Conservation (phyloP, 2,797 vertebrate species). For the Coilia nasus region DNA sequence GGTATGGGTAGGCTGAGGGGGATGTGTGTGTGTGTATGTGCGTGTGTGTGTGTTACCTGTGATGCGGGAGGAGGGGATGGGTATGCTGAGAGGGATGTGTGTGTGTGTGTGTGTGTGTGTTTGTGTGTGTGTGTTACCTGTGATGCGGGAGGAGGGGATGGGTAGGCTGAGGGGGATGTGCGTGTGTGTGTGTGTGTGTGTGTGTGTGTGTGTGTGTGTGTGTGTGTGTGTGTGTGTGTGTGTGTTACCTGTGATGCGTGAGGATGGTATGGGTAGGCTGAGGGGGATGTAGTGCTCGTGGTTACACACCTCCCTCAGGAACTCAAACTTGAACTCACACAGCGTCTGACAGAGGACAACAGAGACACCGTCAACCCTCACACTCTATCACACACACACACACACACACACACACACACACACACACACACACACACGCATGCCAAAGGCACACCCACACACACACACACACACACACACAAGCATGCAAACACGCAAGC, state of each 20-base stretch:
- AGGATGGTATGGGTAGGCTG: conserved; percentile 90
- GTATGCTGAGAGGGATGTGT: conserved; percentile 91
- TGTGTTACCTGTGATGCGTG: conserved; percentile 85
- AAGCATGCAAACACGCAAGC: neutral
- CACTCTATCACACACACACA: neutral
- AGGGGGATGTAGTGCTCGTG: conserved; percentile 96
- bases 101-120: neutral
- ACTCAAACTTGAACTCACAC: conserved; percentile 95
- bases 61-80: conserved; percentile 88
- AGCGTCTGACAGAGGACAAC: conserved; percentile 71
- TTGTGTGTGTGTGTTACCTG: neutral
- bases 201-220: conserved; percentile 41
- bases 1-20: too few species aligned
- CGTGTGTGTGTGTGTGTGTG: too few species aligned
- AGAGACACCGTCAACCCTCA: too few species aligned
- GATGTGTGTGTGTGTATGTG: neutral
- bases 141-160: too few species aligned
- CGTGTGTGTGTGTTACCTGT: conserved; percentile 74
- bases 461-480: neutral
- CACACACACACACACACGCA: neutral
- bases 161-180: neutral
- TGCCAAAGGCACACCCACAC: neutral
- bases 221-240: neutral
- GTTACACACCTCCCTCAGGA: conserved; percentile 95
- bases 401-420: conserved; percentile 10